These are phyloP conservation scores for Cerastis leucographa DNA, from an alignment of 2,888 invertebrate genomes.

Conservation along the genomic window DNA sequence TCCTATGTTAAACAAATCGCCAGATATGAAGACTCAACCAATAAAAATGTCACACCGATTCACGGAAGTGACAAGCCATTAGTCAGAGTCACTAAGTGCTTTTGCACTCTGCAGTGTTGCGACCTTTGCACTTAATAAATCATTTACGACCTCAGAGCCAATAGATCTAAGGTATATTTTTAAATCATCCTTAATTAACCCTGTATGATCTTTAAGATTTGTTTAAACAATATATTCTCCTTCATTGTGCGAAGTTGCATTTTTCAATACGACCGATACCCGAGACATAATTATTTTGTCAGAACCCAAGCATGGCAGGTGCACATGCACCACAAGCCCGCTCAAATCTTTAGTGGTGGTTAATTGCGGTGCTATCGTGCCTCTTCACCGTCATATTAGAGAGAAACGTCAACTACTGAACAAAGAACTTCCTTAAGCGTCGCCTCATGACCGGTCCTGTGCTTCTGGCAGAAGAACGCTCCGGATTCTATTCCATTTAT, in stretches of 20 bases:
- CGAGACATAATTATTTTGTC: background rate
- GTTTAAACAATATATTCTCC: background rate
- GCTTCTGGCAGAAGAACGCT: background rate
- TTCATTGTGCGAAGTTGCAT: background rate
- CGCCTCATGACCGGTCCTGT: background rate
- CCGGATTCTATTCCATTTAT: background rate
- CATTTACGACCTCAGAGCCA: conserved; percentile 1
- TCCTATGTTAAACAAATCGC: conserved; percentile 36
- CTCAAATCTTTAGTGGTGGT: background rate
- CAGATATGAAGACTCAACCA: conserved; percentile 38
- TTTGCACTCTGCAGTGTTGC: conserved; percentile 20
- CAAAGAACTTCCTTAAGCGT: background rate
- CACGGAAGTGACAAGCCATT: conserved; percentile 48
- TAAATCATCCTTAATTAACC: background rate
- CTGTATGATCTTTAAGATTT: background rate
- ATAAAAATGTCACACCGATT: conserved; percentile 56
- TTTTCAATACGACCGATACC: background rate
- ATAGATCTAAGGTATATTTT: background rate
- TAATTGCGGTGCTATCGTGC: background rate
- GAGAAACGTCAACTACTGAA: background rate
- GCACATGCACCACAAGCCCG: background rate
- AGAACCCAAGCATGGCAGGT: background rate
- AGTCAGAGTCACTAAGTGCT: conserved; percentile 30
- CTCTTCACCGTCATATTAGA: background rate
- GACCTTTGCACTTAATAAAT: conserved; percentile 45